Base-by-base conservation (phyloP, 1,140 invertebrate genomes). In the Drosophila lacteicornis region DNA sequence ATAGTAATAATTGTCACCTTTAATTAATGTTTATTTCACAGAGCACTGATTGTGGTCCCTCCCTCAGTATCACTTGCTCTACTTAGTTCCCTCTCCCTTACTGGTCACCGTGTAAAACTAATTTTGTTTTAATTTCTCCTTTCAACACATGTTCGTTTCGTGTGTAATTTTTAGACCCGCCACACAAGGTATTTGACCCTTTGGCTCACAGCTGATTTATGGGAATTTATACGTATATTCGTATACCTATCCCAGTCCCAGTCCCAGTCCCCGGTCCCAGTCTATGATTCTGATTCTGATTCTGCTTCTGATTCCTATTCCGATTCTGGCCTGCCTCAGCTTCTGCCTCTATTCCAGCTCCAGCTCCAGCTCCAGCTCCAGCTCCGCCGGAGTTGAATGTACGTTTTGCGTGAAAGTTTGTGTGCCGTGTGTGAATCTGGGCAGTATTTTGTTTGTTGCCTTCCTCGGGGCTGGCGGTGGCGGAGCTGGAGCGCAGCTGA, bases 151-250 rank as follows among this genome's bases (percentile, higher is more conserved):
- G 85, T 90, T 88, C 82, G 85, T 82, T 90, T 88, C 82, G 85
- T 82, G 84, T 88, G 85, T 88, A 88, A 84, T 90, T 90, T 87
- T 90, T 88, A 87, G 84, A 42, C 79, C 75, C 75, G 85, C 85
- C 81, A 69, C 62, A 61, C 59, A 61, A 91, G 90, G 90, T 91
- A 90, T 83, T 85, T 91, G 90, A 91, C 90, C 90, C 90, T 88
- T 91, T 90, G 80, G 79, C 77, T 82, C 90, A 90, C 90, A 91
- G 90, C 90, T 91, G 90, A 91, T 91, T 91, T 91, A 91, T 91
- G 85, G 80, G 90, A 91, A 91, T 78, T 91, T 81, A 85, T 90
- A 85, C 81, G 75, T 88, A 75, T 81, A 75, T 81, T 82, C 84
- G 79, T 77, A 75, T 78, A 80, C 49, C 56, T 59, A 63, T 62